A percentile compares a stretch with the other conserved stretches of the same genome.
Conservation (phyloP, 2,113 vertebrate genomes). For the human region GRCh38 chr11:77940001-77940500, state of each 20-base stretch:
- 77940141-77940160: background rate
- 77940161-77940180: background rate
- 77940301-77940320: background rate
- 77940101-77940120: background rate
- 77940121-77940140: background rate
- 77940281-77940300: background rate
- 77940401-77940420: background rate
- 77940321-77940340: background rate
- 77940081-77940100: background rate
- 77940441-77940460: background rate
- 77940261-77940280: background rate
- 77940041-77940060: background rate
- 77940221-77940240: background rate
- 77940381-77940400: background rate
- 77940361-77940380: background rate
- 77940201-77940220: background rate
- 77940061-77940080: background rate
- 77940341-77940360: background rate
- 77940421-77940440: background rate
- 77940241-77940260: background rate
- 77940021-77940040: background rate
- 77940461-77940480: background rate
- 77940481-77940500: background rate
- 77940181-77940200: background rate
- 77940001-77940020: background rate